Base-by-base conservation (phyloP, 2,113 vertebrate genomes). In the Rhineura floridana region DNA sequence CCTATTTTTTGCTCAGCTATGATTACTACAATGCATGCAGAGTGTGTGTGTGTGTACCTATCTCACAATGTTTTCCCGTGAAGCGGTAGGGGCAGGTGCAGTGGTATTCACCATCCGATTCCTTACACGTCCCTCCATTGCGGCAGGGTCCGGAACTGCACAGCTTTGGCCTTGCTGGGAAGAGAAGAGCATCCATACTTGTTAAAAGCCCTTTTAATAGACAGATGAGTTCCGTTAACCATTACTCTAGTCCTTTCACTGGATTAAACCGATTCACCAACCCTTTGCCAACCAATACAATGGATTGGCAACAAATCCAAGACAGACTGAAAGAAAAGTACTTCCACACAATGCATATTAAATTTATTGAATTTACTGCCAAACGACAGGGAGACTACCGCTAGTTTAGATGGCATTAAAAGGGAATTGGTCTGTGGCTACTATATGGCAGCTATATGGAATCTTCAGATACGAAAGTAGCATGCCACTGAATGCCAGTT, bases 1-100 rank as follows among this genome's bases (percentile, higher is more conserved):
- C 9, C 55, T 59, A 17, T 17, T 59, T 8, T 86, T 70, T 82
- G 46, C 0, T 0, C 77, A 0, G 0, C 1, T 36, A 50, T 17
- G 0, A 19, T 36, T 3, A 19, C 2, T 59, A 30, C 13, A n/a
- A 25, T 4, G 19, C 30, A 65, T 65, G 79, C 30, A 36, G 76
- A 76, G 72, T 67, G 46, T 6, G 0, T 95, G 76, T 78, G 72
- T 67, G 46, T 6, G 0, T 95, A 99, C 99, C 98, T 36, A 99
- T 98, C 98, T 99, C 99, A 9, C 99, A 99, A 97, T 99, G 98
- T 93, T 97, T 98, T 70, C 99, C 99, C 0, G 98, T 98, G 96
- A 99, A 99, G 76, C 98, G 97, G 95, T 98, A 99, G 1, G 99
- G 98, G 95, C 99, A 99, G 94, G 97, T 94, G 90, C 99, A 99